Conservation (phyloP, 2,113 vertebrate genomes). For the Pachycephala philippinensis region DNA sequence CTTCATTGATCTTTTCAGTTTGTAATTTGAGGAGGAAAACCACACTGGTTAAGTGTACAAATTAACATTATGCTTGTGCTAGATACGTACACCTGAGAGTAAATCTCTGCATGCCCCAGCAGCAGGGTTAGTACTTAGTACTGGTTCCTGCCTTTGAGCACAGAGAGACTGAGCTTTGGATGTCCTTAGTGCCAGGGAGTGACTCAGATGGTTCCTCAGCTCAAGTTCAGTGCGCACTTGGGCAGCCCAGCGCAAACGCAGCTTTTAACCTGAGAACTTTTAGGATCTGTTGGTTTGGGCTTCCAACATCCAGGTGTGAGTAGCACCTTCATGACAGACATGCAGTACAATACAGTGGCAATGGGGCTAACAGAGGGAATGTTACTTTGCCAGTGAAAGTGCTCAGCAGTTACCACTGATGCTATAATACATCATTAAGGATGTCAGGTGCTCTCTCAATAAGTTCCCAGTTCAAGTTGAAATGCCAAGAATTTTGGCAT, state of each 20-base stretch:
- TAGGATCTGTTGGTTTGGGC: background rate
- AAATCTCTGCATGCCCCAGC: background rate
- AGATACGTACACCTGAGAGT: background rate
- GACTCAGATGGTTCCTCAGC: background rate
- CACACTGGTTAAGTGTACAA: background rate
- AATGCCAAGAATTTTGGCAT: background rate
- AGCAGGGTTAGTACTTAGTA: background rate
- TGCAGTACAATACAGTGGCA: background rate
- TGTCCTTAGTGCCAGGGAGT: background rate
- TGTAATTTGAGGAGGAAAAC: background rate
- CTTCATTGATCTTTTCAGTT: background rate
- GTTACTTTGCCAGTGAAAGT: background rate
- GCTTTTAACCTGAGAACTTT: background rate
- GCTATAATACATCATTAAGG: background rate
- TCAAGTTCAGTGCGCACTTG: background rate
- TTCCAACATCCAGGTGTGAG: background rate
- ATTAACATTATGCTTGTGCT: background rate
- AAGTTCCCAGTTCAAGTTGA: background rate
- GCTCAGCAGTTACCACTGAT: background rate
- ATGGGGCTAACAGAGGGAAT: background rate
- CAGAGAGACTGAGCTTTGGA: background rate
- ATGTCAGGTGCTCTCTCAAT: background rate
- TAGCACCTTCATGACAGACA: background rate
- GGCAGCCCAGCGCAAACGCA: background rate
- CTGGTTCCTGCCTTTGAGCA: background rate